A percentile compares a stretch with the other conserved stretches of the same genome.
Conservation (phyloP, 2,797 vertebrate species). For the Cichlasoma orientale region DNA sequence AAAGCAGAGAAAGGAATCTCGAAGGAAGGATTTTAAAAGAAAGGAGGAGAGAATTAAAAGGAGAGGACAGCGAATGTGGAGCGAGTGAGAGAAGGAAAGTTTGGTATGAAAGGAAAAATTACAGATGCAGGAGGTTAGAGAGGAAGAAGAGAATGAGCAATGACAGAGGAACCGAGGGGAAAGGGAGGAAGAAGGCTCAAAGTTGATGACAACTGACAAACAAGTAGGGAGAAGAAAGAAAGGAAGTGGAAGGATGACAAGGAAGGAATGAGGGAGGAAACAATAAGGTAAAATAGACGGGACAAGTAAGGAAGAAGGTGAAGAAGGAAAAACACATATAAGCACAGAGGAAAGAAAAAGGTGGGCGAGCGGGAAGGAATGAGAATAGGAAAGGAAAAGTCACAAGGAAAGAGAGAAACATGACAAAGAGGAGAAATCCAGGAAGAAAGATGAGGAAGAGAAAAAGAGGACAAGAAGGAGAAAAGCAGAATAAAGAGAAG, state of each 20-base stretch:
- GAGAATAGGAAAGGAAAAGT: neutral
- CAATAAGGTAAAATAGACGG: neutral
- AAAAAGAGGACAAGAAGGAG: neutral
- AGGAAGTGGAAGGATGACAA: neutral
- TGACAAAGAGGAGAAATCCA: neutral
- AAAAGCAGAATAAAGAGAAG: neutral
- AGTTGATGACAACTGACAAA: slow-evolving; percentile 1
- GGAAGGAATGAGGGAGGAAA: neutral
- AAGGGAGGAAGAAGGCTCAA: neutral
- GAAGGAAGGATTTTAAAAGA: neutral
- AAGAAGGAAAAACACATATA: neutral
- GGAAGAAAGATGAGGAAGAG: neutral
- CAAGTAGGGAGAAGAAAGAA: neutral
- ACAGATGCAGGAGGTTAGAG: neutral
- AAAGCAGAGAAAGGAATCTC: neutral
- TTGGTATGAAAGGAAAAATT: neutral
- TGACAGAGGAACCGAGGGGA: neutral
- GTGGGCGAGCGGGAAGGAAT: neutral
- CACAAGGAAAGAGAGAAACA: neutral
- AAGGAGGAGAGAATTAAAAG: neutral
- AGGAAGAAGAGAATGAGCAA: neutral
- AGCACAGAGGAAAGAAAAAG: neutral
- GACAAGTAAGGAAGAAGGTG: neutral
- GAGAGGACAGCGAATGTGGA: neutral
- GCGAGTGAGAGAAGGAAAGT: neutral